phyloP scores from a whole-genome alignment of 1,140 invertebrate genomes.

The Maniola jurtina region DNA sequence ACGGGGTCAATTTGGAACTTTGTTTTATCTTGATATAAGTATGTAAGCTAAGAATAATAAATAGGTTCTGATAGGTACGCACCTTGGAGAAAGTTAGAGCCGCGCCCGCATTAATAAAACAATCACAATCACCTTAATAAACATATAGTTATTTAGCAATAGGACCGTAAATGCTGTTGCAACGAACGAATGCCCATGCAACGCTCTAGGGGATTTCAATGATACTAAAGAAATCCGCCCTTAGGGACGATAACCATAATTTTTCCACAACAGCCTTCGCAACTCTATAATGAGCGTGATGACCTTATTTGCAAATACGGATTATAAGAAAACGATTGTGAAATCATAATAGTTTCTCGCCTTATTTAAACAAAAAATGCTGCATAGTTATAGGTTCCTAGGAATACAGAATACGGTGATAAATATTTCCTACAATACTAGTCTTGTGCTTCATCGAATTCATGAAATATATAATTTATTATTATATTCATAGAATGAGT shows the following conservation, averaged over 20 bases:
- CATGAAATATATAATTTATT: no score
- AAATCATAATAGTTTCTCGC: constrained; percentile 17
- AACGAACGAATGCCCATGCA: constrained; percentile 11
- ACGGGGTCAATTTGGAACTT: no score
- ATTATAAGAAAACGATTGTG: constrained; percentile 21
- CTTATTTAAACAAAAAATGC: constrained; percentile 18
- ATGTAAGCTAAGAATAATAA: no score
- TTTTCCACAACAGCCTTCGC: constrained; percentile 29
- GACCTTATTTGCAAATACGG: constrained; percentile 24
- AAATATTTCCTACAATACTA: neutral
- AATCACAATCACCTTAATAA: neutral
- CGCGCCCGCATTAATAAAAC: neutral
- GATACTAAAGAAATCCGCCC: constrained; percentile 17
- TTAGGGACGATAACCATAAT: constrained; percentile 25
- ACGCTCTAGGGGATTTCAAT: constrained; percentile 27
- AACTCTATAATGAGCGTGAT: constrained; percentile 19
- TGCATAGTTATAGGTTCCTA: neutral
- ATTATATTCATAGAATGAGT: no score
- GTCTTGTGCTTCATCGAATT: no score
- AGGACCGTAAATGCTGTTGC: constrained; percentile 1
- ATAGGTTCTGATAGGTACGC: no score
- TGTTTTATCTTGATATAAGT: no score
- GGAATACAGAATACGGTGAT: neutral
- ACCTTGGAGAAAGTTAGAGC: no score
- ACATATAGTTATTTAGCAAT: no score